Base-by-base conservation (phyloP, 2,113 vertebrate genomes). In the Progne subis region DNA sequence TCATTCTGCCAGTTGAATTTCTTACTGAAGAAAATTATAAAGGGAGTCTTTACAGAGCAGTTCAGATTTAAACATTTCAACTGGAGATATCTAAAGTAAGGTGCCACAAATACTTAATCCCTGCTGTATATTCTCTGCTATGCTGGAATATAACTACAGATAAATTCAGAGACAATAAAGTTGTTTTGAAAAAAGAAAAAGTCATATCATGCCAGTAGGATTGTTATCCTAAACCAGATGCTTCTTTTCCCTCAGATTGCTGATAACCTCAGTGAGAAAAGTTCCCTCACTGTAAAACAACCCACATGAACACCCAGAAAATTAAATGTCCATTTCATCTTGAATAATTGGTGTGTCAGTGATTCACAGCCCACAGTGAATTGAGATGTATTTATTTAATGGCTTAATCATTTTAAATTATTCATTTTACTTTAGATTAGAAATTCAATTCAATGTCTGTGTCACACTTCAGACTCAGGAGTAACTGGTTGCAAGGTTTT, bases 321-420 rank as follows among this genome's bases (percentile, higher is more conserved):
- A 90, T 79, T 31, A 90, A 60, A 86, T 49, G 19, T 56, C 67
- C 82, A 37, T 76, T 86, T 78, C 16, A 41, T 65, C 86, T 77
- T 88, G 41, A 71, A 49, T 90, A 92, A 95, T 79, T 93, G 39
- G 9, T 70, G 50, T 90, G 43, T 49, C 86, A 83, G n/a, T 65
- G 79, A 91, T 81, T 92, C 77, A 89, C 49, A 89, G 44, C 52
- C 32, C 90, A 23, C 28, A 77, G 18, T 57, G 81, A 92, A 76
- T 15, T 68, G 37, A 76, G 41, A 72, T 52, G 41, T 70, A 90
- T 93, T 86, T 88, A 79, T 92, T 95, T 92, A 86, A 91, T 80
- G 18, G 34, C 17, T 90, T 94, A 56, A 96, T 74, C 12, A 92
- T 92, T 94, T 93, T 79, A 37, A 93, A 88, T 90, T 8, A 86